A percentile compares a stretch with the other conserved stretches of the same genome.
These are phyloP conservation scores for Propithecus deckenii DNA, from an alignment of 2,797 vertebrate species.

Conservation along the genomic window DNA sequence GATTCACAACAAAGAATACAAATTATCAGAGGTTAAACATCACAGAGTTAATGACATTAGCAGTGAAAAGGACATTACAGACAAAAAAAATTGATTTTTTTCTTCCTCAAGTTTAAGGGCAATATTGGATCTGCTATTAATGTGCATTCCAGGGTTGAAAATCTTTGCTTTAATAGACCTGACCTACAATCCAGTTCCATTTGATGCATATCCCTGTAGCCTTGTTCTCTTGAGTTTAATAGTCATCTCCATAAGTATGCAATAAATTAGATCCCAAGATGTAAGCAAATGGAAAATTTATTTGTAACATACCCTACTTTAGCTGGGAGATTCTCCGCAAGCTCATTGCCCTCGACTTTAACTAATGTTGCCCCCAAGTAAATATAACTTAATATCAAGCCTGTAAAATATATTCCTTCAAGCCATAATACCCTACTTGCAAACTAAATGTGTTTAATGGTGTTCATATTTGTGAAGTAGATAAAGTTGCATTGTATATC, in stretches of 20 bases:
- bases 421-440: neutral
- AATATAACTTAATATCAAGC: neutral
- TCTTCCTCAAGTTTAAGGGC: neutral
- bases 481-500: neutral
- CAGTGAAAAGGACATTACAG: neutral
- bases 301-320: neutral
- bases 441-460: neutral
- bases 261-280: neutral
- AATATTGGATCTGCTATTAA: neutral
- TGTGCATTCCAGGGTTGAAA: neutral
- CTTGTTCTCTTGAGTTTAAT: neutral
- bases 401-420: neutral
- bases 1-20: neutral
- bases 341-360: neutral
- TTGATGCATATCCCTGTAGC: neutral
- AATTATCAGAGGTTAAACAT: neutral
- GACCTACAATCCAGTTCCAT: neutral
- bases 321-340: neutral
- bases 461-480: neutral
- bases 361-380: neutral
- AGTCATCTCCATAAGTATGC: neutral
- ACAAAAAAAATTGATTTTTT: neutral
- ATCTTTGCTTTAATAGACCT: neutral
- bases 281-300: neutral
- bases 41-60: neutral